These are phyloP conservation scores for Meta bourneti DNA, from an alignment of 2,888 invertebrate genomes.

Conservation along the genomic window DNA sequence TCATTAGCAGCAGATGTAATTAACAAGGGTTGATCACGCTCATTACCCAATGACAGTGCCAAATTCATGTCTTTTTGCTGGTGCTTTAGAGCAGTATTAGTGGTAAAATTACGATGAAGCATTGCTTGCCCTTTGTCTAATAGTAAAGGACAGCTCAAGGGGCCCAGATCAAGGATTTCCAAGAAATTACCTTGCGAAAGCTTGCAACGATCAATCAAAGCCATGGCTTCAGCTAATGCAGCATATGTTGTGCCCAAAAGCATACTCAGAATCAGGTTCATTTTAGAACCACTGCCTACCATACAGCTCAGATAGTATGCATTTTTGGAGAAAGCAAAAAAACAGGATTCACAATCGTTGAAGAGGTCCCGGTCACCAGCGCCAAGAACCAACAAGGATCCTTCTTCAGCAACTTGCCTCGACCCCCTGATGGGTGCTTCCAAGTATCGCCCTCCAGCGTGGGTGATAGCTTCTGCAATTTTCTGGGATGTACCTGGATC, in stretches of 20 bases:
- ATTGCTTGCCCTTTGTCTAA: constrained; percentile 94
- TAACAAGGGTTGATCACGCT: constrained; percentile 93
- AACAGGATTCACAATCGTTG: constrained; percentile 96
- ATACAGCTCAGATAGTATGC: constrained; percentile 94
- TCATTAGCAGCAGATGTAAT: constrained; percentile 96
- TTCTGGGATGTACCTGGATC: constrained; percentile 96
- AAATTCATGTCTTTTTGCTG: constrained; percentile 97
- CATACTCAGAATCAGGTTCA: constrained; percentile 94
- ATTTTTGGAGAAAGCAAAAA: constrained; percentile 96
- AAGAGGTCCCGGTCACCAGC: constrained; percentile 94
- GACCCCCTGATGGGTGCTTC: constrained; percentile 96
- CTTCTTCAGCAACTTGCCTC: constrained; percentile 91
- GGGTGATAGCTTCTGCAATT: constrained; percentile 86
- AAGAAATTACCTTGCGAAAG: constrained; percentile 93
- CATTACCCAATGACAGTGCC: constrained; percentile 92
- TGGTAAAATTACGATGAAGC: constrained; percentile 89
- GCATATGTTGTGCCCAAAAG: constrained; percentile 94
- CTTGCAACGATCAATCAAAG: constrained; percentile 94
- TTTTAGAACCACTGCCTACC: constrained; percentile 95
- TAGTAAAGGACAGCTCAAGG: constrained; percentile 90
- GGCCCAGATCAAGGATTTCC: constrained; percentile 92
- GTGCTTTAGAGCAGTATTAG: constrained; percentile 93
- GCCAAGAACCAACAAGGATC: constrained; percentile 92
- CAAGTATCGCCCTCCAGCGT: constrained; percentile 92
- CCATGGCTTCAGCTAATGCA: constrained; percentile 95